Evolutionary conservation across 2,113 vertebrate genomes (phyloP).

Genomic region (Cricetomys ansorgei): DNA sequence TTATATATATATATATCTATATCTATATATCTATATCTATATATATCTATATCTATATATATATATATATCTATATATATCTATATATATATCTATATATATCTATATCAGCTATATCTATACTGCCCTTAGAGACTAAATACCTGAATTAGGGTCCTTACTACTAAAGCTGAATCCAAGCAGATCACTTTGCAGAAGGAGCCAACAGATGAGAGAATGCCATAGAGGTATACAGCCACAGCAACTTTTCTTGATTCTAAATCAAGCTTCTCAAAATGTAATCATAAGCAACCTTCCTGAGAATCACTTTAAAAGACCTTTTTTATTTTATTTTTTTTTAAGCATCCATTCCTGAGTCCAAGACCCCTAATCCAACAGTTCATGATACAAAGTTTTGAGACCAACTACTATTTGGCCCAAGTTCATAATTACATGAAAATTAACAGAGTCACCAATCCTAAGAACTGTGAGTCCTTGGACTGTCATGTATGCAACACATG

Average conservation of each 20-base stretch:
- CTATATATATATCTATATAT: too few relatives aligned
- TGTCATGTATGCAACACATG: background rate
- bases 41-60: too few relatives aligned
- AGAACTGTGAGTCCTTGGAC: background rate
- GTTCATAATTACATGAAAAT: background rate
- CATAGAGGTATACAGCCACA: background rate
- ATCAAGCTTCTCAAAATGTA: background rate
- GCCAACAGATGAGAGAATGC: too few relatives aligned
- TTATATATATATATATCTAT: too few relatives aligned
- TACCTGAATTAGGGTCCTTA: background rate
- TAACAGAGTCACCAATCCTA: background rate
- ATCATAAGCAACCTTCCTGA: background rate
- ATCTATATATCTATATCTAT: too few relatives aligned
- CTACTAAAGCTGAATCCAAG: background rate
- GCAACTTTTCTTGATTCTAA: background rate
- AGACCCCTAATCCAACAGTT: background rate
- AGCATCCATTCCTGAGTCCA: background rate
- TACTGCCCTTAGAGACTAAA: background rate
- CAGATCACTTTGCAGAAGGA: background rate
- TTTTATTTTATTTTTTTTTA: background rate
- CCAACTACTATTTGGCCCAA: background rate
- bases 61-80: too few relatives aligned
- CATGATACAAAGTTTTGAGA: background rate
- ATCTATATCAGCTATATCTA: too few relatives aligned
- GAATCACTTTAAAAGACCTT: background rate